Evolutionary conservation across 92 coral and sea anemone species (phyloP).

Genomic region (Micromussa lordhowensis): DNA sequence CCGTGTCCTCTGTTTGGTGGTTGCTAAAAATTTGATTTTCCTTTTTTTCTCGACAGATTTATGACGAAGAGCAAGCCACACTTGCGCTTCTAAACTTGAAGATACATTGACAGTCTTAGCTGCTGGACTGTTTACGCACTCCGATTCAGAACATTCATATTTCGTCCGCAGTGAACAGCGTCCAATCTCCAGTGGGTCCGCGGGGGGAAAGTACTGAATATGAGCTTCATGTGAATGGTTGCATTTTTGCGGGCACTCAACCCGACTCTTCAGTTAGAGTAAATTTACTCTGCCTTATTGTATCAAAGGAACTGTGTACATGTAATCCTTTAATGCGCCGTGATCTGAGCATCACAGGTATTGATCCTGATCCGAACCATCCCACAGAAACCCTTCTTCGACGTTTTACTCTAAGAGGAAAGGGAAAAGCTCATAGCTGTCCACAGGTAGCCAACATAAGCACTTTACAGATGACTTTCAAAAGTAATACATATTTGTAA

Average conservation of each 20-base stretch:
- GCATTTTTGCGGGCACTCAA: not conserved
- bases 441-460: not conserved
- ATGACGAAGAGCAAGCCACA: constrained; percentile 84
- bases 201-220: not conserved
- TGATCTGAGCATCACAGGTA: no score
- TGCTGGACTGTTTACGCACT: not conserved
- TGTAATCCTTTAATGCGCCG: no score
- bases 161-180: not conserved
- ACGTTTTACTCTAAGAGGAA: not conserved
- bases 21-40: not conserved
- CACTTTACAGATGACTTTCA: not conserved
- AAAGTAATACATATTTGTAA: not conserved
- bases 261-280: not conserved
- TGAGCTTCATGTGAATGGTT: not conserved
- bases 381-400: no score
- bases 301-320: no score
- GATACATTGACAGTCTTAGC: not conserved
- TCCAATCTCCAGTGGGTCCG: not conserved
- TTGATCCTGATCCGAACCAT: no score
- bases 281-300: no score
- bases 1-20: not conserved
- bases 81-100: constrained; percentile 66
- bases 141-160: not conserved
- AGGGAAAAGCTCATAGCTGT: not conserved
- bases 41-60: constrained; percentile 58